A percentile compares a stretch with the other conserved stretches of the same genome.
Evolutionary conservation across 2,797 vertebrate genomes (phyloP).

Genomic region (Muraenolepis orangiensis): DNA sequence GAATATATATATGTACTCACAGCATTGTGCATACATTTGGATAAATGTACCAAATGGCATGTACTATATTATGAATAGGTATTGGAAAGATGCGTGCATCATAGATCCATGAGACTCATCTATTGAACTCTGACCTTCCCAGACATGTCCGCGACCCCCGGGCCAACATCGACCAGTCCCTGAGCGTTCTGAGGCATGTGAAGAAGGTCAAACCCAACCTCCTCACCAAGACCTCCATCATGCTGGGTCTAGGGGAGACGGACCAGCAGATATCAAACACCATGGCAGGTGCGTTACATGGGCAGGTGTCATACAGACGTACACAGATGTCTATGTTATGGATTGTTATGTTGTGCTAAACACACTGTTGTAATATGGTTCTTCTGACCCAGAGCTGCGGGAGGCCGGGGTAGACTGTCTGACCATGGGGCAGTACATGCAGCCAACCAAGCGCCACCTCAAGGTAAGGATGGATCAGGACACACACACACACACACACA

Average conservation of each 20-base stretch:
- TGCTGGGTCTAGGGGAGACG: constrained; percentile 92
- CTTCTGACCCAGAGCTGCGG: constrained; percentile 76
- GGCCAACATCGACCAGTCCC: constrained; percentile 89
- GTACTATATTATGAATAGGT: background rate
- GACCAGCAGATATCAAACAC: constrained; percentile 81
- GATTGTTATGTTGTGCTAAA: constrained; percentile 6
- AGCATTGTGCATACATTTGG: background rate
- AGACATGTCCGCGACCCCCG: constrained; percentile 90
- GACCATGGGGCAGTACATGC: constrained; percentile 97
- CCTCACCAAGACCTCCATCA: constrained; percentile 94
- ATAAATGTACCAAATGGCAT: background rate
- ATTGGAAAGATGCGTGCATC: background rate
- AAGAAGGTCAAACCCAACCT: constrained; percentile 80
- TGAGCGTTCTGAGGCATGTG: constrained; percentile 83
- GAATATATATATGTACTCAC: background rate
- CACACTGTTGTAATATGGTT: constrained; percentile 9
- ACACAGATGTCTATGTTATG: background rate
- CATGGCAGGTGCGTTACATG: constrained; percentile 80
- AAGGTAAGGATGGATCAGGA: constrained; percentile 75
- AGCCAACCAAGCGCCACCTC: constrained; percentile 93
- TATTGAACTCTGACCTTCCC: constrained; percentile 18
- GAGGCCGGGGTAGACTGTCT: constrained; percentile 89
- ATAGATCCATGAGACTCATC: background rate
- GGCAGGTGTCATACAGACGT: too few species aligned
- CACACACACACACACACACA: too few species aligned